Evolutionary conservation across 1,140 invertebrate genomes (phyloP), one percentile per base, ranked within the genome.

Genomic region (Cecropterus lyciades): DNA sequence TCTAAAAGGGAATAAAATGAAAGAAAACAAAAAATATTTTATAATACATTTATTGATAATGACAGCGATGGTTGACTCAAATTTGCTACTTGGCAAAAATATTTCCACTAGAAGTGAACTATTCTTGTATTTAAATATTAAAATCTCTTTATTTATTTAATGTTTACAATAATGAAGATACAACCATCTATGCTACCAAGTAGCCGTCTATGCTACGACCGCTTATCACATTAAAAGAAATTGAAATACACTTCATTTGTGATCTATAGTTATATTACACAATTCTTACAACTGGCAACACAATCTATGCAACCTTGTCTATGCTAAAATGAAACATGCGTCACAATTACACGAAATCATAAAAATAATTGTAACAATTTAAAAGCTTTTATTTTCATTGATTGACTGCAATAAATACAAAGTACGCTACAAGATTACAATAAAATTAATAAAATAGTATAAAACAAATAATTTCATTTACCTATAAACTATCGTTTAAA

Each of bases 31-130:
- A 66, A 69, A 69, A 78, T 77, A 60, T 80, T 89, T 88, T 89
- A 89, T 87, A 82, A 86, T 91, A 89, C 86, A 91, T 91, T 91
- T 89, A 91, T 89, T 89, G 84, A 89, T 89, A 89, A 90, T 91
- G 89, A 91, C 85, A 91, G 89, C 89, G 80, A 90, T 89, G 86
- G 84, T 90, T 88, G 89, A 91, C 87, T 89, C 78, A 74, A 90
- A 84, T 85, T 82, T 80, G 86, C 89, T 91, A 91, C 86, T 89
- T 85, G 87, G 86, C 87, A 90, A 89, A 91, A 91, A 88, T 87
- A 91, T 87, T 82, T 86, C 82, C 87, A 87, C 86, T 88, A 87
- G 74, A 85, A 85, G 84, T 89, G 85, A 91, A 87, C 87, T 89
- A 89, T 89, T 82, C 83, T 77, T 78, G 75, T 85, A 83, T 82